Evolutionary conservation across 2,888 invertebrate genomes (phyloP), one percentile per base, ranked within the genome.

Genomic region (Ophonus ardosiacus): DNA sequence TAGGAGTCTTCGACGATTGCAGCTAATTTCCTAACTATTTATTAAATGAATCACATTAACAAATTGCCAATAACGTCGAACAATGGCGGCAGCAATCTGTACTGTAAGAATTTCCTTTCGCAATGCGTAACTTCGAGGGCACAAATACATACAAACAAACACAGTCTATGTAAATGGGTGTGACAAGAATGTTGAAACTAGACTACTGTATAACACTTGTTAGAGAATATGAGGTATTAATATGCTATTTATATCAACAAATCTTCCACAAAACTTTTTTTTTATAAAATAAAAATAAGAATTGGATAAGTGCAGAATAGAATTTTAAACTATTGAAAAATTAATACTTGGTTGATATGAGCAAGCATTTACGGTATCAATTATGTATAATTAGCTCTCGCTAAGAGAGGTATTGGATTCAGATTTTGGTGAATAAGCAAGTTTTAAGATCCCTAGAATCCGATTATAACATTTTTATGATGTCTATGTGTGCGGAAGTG

Each of bases 121-220:
- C 61, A 81, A 81, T 57, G 17, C 0, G n/a, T 7, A 24, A 31
- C 24, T 68, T 81, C 68, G 81, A 81, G 81, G 81, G 81, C 71
- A 71, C 56, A 7, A 78, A 57, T 56, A 57, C 78, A 78, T 18
- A 38, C 31, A 74, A 17, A 57, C 51, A 15, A 18, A 51, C 43
- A 51, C 43, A 40, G 68, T 43, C 4, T 43, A 18, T 65, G 81
- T 17, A 24, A 13, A 38, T 81, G 81, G 81, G 81, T 65, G 81
- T 63, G 81, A 63, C 81, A 68, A 81, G 68, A 68, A 81, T 81
- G 81, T 71, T 57, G 81, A 81, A 81, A 81, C 68, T 81, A 81
- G 68, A 68, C 57, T 81, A 81, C 79, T 21, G 40, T 18, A 59
- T 59, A 51, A 51, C 43, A 51, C 43, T 51, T 51, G 43, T 51